Conservation (phyloP, 2,797 vertebrate species). For the Pangasius krempfi region DNA sequence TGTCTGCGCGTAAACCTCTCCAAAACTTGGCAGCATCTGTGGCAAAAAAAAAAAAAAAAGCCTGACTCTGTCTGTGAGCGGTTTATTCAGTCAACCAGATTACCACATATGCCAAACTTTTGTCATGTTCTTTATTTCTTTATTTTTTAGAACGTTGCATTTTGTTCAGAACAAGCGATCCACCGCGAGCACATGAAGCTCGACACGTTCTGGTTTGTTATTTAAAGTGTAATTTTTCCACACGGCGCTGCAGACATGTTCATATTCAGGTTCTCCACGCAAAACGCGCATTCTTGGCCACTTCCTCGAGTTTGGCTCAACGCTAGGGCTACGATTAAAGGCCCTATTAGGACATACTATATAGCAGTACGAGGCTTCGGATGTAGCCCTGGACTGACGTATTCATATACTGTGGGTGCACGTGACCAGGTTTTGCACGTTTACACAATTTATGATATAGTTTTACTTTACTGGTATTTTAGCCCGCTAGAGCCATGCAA, state of each 20-base stretch:
- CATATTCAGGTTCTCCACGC: background rate
- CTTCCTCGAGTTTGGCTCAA: background rate
- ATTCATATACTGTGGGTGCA: background rate
- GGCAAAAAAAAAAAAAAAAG: constrained; percentile 25
- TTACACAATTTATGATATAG: background rate
- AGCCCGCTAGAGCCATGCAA: background rate
- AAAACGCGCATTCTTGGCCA: background rate
- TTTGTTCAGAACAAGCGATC: constrained; percentile 55
- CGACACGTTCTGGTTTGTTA: constrained; percentile 8
- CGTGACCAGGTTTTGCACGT: background rate
- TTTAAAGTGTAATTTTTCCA: background rate
- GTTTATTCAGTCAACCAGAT: constrained; percentile 63
- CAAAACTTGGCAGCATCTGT: constrained; percentile 43
- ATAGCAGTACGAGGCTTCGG: background rate
- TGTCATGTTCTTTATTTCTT: constrained; percentile 53
- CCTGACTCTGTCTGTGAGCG: constrained; percentile 54
- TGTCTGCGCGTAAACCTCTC: constrained; percentile 40
- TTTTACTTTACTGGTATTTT: background rate
- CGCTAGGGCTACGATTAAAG: background rate
- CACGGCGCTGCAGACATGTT: constrained; percentile 8
- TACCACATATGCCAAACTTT: constrained; percentile 61
- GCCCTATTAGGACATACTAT: background rate
- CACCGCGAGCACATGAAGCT: constrained; percentile 46
- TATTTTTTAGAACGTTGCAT: constrained; percentile 26
- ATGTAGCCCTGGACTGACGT: background rate